These are phyloP conservation scores for Aix galericulata DNA, from an alignment of 2,113 vertebrate genomes.

Conservation along the genomic window DNA sequence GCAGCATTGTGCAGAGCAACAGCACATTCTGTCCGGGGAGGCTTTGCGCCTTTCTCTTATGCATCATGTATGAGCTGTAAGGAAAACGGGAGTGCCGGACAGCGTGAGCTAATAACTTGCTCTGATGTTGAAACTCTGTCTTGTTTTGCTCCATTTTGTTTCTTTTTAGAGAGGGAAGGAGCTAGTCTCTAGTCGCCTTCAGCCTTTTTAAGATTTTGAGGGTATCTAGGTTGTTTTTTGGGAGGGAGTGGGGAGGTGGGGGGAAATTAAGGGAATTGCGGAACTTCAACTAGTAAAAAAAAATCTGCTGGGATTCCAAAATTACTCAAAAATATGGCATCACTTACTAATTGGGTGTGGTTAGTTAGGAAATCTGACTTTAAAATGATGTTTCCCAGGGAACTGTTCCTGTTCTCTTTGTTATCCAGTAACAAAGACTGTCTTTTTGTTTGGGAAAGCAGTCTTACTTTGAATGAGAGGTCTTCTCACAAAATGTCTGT, in stretches of 20 bases:
- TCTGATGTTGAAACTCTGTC: conserved; percentile 47
- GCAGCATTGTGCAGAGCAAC: neutral
- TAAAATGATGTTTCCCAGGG: conserved; percentile 50
- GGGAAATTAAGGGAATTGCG: neutral
- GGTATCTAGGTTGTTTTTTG: neutral
- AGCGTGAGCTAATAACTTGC: neutral
- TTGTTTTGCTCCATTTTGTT: conserved; percentile 22
- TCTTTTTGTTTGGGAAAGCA: conserved; percentile 11
- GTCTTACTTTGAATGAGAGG: neutral
- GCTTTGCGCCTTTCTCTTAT: neutral
- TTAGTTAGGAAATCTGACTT: conserved; percentile 64
- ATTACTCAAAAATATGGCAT: neutral
- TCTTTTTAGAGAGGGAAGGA: neutral
- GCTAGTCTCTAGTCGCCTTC: neutral
- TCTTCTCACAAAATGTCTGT: neutral
- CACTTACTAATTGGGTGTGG: conserved; percentile 63
- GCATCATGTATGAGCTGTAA: neutral
- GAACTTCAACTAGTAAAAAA: neutral
- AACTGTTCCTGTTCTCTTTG: conserved; percentile 2
- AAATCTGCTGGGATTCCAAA: neutral
- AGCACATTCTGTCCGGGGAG: neutral
- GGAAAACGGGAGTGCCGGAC: conserved; percentile 1
- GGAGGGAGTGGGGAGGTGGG: neutral
- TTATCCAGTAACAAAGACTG: conserved; percentile 4
- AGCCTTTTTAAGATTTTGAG: neutral